Evolutionary conservation across 53 echinoderm and acorn worm genomes (phyloP).

Genomic region (Temnopleurus reevesii): DNA sequence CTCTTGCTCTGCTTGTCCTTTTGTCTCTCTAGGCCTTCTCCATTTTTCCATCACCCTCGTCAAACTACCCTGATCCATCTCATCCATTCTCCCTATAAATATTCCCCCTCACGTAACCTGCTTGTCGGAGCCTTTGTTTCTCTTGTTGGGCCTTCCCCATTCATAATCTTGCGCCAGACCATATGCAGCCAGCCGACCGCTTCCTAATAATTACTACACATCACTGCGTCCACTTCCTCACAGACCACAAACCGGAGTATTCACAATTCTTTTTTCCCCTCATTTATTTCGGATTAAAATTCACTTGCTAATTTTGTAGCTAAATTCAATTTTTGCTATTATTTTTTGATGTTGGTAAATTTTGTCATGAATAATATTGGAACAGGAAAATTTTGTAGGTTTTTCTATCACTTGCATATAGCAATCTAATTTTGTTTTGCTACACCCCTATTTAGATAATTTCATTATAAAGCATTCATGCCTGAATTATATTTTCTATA

Average conservation of each 20-base stretch:
- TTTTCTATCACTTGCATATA: too few species aligned
- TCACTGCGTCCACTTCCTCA: neutral
- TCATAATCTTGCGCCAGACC: slow-evolving; percentile 20
- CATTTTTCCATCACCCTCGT: neutral
- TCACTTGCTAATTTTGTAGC: too few species aligned
- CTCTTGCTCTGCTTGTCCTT: neutral
- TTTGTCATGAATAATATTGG: too few species aligned
- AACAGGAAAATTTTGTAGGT: too few species aligned
- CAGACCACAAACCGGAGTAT: neutral
- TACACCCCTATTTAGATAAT: too few species aligned
- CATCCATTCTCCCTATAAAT: too few species aligned
- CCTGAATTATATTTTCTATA: neutral
- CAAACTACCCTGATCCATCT: too few species aligned
- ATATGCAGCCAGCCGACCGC: neutral
- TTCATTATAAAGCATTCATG: neutral
- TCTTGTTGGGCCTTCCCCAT: neutral
- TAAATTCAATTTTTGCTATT: too few species aligned
- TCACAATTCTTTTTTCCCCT: neutral
- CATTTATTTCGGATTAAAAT: neutral
- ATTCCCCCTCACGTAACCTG: neutral
- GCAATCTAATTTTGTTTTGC: too few species aligned
- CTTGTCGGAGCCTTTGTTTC: neutral
- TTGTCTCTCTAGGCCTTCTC: neutral
- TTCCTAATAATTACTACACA: neutral
- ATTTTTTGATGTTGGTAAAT: too few species aligned